Percentiles rank a stretch among this genome's conserved stretches.
Conservation (phyloP, 2,888 invertebrate species). For the Cabera pusaria region DNA sequence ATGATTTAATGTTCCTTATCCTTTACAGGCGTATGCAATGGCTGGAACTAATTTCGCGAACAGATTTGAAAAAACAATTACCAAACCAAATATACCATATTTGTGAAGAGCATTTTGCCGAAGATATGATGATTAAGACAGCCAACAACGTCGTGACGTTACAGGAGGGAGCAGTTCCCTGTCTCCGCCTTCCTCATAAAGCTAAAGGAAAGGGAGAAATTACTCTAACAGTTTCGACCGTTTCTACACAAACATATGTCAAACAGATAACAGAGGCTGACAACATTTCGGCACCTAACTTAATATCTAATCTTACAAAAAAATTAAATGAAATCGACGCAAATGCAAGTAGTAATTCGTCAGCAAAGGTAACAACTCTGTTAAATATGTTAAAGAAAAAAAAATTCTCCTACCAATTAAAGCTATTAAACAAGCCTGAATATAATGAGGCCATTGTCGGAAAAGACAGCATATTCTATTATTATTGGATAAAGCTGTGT, state of each 20-base stretch:
- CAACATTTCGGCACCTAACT: too few species aligned
- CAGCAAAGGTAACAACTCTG: too few species aligned
- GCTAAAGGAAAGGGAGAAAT: neutral
- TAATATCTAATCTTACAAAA: too few species aligned
- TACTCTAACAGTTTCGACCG: neutral
- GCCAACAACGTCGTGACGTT: neutral
- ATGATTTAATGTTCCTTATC: too few species aligned
- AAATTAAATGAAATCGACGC: too few species aligned
- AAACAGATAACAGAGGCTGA: too few species aligned
- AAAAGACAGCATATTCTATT: neutral
- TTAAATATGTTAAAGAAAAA: too few species aligned
- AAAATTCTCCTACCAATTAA: too few species aligned
- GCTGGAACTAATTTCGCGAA: slow-evolving; percentile 4
- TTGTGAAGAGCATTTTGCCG: slow-evolving; percentile 13
- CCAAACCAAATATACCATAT: too few species aligned
- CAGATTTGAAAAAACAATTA: slow-evolving; percentile 9
- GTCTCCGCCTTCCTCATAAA: slow-evolving; percentile 2
- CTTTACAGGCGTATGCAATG: slow-evolving; percentile 9
- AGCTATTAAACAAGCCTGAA: neutral
- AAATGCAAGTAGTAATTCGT: too few species aligned
- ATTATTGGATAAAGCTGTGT: slow-evolving; percentile 22
- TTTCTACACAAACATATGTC: neutral
- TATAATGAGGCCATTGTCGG: neutral
- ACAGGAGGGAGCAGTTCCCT: neutral
- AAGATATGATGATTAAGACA: neutral